Base-by-base conservation (phyloP, 2,113 vertebrate genomes). In the Dipodomys spectabilis region DNA sequence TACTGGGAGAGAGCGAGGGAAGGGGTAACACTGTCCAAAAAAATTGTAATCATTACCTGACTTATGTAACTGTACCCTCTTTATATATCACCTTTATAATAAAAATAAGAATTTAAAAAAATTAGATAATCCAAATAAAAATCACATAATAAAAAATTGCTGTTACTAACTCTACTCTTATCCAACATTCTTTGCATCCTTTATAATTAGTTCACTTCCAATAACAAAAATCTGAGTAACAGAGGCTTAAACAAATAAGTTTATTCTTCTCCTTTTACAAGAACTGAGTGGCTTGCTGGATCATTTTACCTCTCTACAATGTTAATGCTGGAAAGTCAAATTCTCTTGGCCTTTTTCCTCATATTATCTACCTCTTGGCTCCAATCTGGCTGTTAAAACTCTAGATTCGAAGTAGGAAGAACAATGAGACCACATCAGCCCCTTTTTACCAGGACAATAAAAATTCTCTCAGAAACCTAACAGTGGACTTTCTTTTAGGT, bases 371-470 rank as follows among this genome's bases (percentile, higher is more conserved):
- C 35, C 30, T 44, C 7, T 6, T 19, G 19, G 15, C 71, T 71
- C n/a, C 57, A 74, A 75, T 4, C 44, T 18, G 60, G 20, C 20
- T 73, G 64, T 57, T 35, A 60, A 72, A 44, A 8, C 77, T 78
- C 65, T 93, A 18, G 13, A 7, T 60, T 68, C 23, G 49, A 77
- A 86, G 45, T 30, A 92, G 27, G 32, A 72, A 90, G 32, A 49
- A 35, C 9, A 45, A 0, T 25, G 57, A 75, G 30, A 88, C 25
- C 15, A 68, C 7, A 39, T 20, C 32, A 27, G 20, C 69, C 35
- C 2, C 7, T 91, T 57, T 88, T 84, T 73, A 88, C 45, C 22
- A 83, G 68, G 73, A 84, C 91, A 81, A 92, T 35, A 89, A 72
- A 67, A 15, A 1, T 35, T 39, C 45, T 67, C 69, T 49, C 13